Base-by-base conservation (phyloP, 2,888 invertebrate genomes). In the Caenorhabditis panamensis region DNA sequence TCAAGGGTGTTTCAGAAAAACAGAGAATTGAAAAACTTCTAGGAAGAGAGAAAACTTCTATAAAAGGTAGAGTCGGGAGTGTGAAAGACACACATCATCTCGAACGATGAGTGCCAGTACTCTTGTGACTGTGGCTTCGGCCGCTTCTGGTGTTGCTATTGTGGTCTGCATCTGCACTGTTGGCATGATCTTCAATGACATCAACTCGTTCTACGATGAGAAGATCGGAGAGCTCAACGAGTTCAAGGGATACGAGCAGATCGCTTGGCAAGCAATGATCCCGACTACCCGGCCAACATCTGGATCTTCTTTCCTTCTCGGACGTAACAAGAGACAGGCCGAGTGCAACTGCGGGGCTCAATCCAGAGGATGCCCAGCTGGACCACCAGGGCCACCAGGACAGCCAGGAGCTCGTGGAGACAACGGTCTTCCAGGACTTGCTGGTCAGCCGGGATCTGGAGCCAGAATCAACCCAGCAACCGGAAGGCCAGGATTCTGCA, bases 331-430 rank as follows among this genome's bases (percentile, higher is more conserved):
- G 66, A 67, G 84, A 62, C 83, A 83, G 59, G 83, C 83, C 31
- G 58, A 82, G 54, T 84, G 84, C 75, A 83, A 84, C 63, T 84
- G 84, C 61, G 84, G 79, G 36, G 76, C 83, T 24, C 79, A 79
- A 56, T 77, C 84, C 5, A 54, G 54, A 31, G 77, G 77, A 76
- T 84, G 84, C 63, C 84, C 84, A 69, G 79, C 84, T 66, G 84
- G 84, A 71, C 84, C 84, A 53, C 82, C 79, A 47, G 84, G 84
- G 80, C 84, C 84, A 59, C 82, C 82, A 67, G 84, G 84, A 80
- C 73, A 64, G 26, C 84, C 82, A 54, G 83, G 84, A 84, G 71
- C 44, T 13, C 72, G 61, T 44, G 83, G 83, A 82, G 76, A 79
- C 2, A 8, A 49, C n/a, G 83, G 81, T 54, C 53, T 63, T 26